Base-by-base conservation (phyloP, 2,113 vertebrate genomes). In the Cervus canadensis region DNA sequence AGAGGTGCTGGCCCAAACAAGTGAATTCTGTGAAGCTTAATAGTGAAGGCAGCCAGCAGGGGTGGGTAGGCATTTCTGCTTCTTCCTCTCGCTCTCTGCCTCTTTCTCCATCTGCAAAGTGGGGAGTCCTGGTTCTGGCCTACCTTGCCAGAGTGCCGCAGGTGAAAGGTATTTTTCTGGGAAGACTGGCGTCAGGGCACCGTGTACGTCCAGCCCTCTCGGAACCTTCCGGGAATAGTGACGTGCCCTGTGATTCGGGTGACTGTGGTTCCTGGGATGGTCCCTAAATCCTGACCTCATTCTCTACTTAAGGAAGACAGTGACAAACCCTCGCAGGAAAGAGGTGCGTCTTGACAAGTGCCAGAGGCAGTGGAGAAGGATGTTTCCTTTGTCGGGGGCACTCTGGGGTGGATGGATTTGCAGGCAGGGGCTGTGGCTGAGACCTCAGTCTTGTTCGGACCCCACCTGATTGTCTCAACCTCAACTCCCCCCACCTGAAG, bases 191-290 rank as follows among this genome's bases (percentile, higher is more conserved):
- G 0, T 23, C 17, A 43, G 45, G 17, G 91, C 3, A 3, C 16
- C 30, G 2, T 7, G 36, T 6, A 2, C 6, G 21, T 16, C 60
- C 3, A 6, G 23, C 12, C 16, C 19, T 25, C 12, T 59, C 0
- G 5, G 23, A 28, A n/a, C 28, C 50, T 76, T 59, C 71, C 2
- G 8, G 50, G 10, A 12, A 43, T 50, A 10, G 4, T 1, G 57
- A 60, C 5, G 9, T 59, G 54, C 15, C 54, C 21, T 3, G 12
- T 28, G 6, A 8, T 45, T n/a, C 14, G 3, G 23, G 64, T 74
- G 40, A 36, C 76, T 52, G 45, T 52, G 64, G 82, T 12, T 52
- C 25, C 30, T 54, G 64, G 50, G 19, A 30, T 26, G 16, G 48
- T 7, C 23, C 43, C 19, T 81, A 28, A 76, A 56, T 43, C 13